Base-by-base conservation (phyloP, 2,797 vertebrate genomes). In the Heteromormyrus szaboi region DNA sequence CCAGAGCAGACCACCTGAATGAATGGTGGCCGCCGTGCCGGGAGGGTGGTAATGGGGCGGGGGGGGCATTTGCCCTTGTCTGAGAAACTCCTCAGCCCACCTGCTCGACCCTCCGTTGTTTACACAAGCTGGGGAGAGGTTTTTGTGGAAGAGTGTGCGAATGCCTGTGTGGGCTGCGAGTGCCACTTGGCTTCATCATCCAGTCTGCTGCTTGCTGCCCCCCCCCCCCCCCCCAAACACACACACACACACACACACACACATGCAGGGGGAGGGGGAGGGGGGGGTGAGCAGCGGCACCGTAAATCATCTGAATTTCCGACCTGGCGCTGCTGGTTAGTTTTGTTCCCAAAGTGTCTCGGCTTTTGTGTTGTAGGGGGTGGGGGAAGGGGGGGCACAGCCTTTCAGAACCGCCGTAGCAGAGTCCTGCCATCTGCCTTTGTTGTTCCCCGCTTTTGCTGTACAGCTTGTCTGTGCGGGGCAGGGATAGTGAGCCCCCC, bases 341-440 rank as follows among this genome's bases (percentile, higher is more conserved):
- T 94, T 88, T 93, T 90, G 92, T 93, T 94, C 90, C 93, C 90
- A 79, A 85, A 89, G 56, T 86, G 88, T 48, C 65, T 85, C 14
- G 4, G 84, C 88, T 89, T 89, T 89, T 89, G 88, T 89, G 50
- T 87, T 33, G 19, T 29, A 2, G 22, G 14, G 37, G 59, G 17
- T 0, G 50, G 59, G 29, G 4, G 33, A 8, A 1, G 46, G 87
- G 48, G 65, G 65, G 14, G 46, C 46, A 8, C 22, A 17, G 76
- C 53, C 54, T 62, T 46, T 87, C 54, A 33, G 87, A 88, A 17
- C 14, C 48, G 7, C 1, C 56, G 9, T 62, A 93, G 89, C 90
- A 90, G 90, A 92, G 90, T 90, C 87, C 54, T 83, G n/a, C 86
- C 89, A 89, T 89, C 86, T 89, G 89, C 79, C 33, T 89, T 88